Base-by-base conservation (phyloP, 2,113 vertebrate species). In the Oreochromis spilurus region DNA sequence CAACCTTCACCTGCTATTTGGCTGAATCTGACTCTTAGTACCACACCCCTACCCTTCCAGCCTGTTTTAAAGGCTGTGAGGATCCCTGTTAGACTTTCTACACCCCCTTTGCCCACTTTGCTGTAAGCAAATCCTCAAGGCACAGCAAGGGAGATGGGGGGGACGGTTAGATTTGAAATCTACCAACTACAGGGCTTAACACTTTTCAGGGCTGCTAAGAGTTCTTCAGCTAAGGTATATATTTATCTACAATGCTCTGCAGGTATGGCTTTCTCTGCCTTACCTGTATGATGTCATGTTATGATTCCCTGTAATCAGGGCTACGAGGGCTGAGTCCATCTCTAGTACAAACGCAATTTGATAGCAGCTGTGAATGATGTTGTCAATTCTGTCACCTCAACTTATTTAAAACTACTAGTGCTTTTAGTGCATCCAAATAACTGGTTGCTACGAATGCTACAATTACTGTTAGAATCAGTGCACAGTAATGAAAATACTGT, bases 121-220 rank as follows among this genome's bases (percentile, higher is more conserved):
- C 93, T 94, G 94, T 96, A 31, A 55, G 91, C 91, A 92, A 88
- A 88, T 95, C 43, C 83, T 93, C 90, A 94, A 94, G 89, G 95
- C 94, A 91, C 96, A 95, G 95, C 88, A 19, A 94, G 92, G 93
- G 95, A 95, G 94, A 95, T 93, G 82, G 95, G 95, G 95, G 88
- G 94, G 90, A 83, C 5, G 90, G 94, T 93, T 88, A 86, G 92
- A 95, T 94, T 89, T 79, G 84, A 79, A 93, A 94, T 94, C 92
- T 95, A 90, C 86, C 92, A 94, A 81, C 58, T 93, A 92, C 91
- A 95, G 95, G 95, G 94, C 92, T 94, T 86, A 94, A 95, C 88
- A 92, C 90, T 91, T 94, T 90, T 92, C 93, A 95, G 93, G 89
- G 92, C 92, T 94, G 93, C 90, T 93, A 91, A 93, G 87, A 93